Evolutionary conservation across 2,113 vertebrate species (phyloP).

Genomic region (Nothocercus julius): DNA sequence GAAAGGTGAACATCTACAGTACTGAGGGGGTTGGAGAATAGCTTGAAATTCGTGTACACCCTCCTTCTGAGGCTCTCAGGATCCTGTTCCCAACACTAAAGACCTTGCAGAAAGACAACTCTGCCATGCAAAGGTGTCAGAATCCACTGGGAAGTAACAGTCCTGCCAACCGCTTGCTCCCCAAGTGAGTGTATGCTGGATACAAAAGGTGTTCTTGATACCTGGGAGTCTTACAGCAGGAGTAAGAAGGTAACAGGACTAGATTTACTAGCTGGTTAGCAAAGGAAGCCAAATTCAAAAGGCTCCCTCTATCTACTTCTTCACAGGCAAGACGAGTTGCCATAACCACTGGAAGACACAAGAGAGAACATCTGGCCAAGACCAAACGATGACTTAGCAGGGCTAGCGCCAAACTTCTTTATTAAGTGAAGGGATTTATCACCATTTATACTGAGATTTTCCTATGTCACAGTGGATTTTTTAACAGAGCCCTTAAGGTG

Average conservation of each 20-base stretch:
- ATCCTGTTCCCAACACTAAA: neutral
- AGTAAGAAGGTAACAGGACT: neutral
- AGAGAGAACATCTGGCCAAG: neutral
- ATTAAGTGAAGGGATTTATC: neutral
- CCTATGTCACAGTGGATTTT: accelerated
- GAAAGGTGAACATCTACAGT: neutral
- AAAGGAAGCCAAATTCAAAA: neutral
- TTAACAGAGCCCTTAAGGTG: neutral
- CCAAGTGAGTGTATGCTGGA: neutral
- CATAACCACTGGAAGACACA: neutral
- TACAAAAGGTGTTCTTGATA: neutral
- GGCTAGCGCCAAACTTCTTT: neutral
- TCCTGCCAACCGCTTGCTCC: neutral
- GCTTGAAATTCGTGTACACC: neutral
- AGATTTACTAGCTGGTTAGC: neutral
- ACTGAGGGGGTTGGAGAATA: neutral
- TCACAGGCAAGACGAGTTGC: neutral
- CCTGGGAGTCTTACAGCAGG: neutral
- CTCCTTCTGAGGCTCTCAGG: neutral
- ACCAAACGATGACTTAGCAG: neutral
- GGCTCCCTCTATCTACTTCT: neutral
- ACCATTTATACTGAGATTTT: neutral
- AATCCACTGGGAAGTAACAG: neutral
- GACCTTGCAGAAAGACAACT: neutral
- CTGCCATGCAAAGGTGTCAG: neutral